Evolutionary conservation across 2,797 vertebrate genomes (phyloP), one percentile per base, ranked within the genome.

Genomic region (Cuniculus paca): DNA sequence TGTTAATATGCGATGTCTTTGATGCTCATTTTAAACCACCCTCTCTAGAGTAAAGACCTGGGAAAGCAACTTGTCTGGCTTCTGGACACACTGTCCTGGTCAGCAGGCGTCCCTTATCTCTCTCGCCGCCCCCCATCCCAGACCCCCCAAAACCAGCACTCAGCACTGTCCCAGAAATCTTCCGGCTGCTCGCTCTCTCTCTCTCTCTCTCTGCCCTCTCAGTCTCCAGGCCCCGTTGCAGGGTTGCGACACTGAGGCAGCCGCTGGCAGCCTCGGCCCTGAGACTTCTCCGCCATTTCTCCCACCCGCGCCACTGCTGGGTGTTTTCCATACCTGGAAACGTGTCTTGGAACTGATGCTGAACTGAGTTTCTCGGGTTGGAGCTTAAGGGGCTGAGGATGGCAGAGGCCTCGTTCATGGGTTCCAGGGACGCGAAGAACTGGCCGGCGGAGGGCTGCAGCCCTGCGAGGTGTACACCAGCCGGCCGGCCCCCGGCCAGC

Each of bases 271-370:
- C 26, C 63, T 45, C 60, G 10, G n/a, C 45, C 68, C 82, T 7
- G 58, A 56, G 82, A 24, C 77, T 84, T 63, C 65, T 20, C 79
- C 17, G 39, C 20, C 42, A 13, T 45, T n/a, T 0, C 9, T 36
- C n/a, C n/a, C 5, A 34, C 17, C 39, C 3, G 0, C 16, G 39
- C 26, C 12, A 0, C 36, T 4, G 50, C 50, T 0, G 14, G 65
- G 88, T 19, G 56, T 78, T 88, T 88, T 98, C 50, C 95, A 98
- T 99, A 99, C 99, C 99, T 99, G 99, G 99, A 99, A 99, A 99
- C 97, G 99, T 99, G 99, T 99, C 99, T 98, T 99, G 99, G 99
- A 99, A 99, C 98, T 99, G 99, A 99, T 99, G 99, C 98, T 99
- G 99, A 98, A 99, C 99, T 99, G 99, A 99, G 97, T 99, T 99